Evolutionary conservation across 1,140 invertebrate genomes (phyloP).

Genomic region (Halictus rubicundus): DNA sequence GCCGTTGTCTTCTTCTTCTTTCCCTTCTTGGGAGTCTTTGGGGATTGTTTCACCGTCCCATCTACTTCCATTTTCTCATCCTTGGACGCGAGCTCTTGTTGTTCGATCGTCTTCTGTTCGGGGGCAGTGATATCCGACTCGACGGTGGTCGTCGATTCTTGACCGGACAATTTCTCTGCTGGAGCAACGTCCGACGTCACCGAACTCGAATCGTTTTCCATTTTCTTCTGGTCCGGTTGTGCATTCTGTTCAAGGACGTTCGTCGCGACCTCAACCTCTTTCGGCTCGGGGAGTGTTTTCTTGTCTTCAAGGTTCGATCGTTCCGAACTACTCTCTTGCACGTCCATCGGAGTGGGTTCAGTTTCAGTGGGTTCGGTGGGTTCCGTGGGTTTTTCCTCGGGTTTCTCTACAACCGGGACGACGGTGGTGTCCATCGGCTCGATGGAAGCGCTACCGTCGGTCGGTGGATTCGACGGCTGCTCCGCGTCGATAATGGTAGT

Average conservation of each 20-base stretch:
- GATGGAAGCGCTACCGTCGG: neutral
- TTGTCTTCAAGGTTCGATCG: neutral
- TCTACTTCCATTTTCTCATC: conserved; percentile 44
- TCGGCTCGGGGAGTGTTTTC: neutral
- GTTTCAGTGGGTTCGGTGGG: too few relatives aligned
- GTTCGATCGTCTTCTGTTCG: neutral
- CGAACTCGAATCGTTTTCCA: neutral
- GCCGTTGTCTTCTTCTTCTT: conserved; percentile 66
- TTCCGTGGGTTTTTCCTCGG: neutral
- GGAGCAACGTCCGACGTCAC: neutral
- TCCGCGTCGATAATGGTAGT: neutral
- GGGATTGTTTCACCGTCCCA: conserved; percentile 16
- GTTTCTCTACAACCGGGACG: too few relatives aligned
- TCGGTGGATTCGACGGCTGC: neutral
- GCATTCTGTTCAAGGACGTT: neutral
- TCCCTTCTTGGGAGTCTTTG: conserved; percentile 67
- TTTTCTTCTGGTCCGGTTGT: neutral
- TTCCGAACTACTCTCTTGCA: neutral
- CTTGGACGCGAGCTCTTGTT: neutral
- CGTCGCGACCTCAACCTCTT: too few relatives aligned
- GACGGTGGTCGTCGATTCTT: neutral
- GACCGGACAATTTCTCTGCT: neutral
- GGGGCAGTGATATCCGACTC: neutral
- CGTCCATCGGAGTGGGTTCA: neutral
- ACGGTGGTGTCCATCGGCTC: neutral